A percentile compares a stretch with the other conserved stretches of the same genome.
Evolutionary conservation across 2,113 vertebrate species (phyloP).

Genomic region (Macquaria ambigua): DNA sequence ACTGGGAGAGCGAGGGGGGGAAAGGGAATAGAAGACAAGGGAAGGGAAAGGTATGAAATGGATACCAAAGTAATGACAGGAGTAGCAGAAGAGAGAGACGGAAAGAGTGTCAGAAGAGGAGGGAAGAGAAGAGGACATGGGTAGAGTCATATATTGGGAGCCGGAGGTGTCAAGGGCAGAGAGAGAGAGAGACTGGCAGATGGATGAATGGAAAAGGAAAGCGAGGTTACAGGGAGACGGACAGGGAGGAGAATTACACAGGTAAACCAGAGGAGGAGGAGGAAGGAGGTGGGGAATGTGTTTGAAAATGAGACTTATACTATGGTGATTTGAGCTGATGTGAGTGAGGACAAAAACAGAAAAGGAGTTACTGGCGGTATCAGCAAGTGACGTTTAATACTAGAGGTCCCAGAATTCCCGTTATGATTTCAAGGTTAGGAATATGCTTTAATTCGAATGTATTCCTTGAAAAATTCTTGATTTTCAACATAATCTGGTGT

Average conservation of each 20-base stretch:
- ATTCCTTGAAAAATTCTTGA: too few species aligned
- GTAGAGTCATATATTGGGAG: neutral
- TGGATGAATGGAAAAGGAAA: constrained; percentile 9
- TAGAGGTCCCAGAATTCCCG: too few species aligned
- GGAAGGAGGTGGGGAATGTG: neutral
- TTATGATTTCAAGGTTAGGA: too few species aligned
- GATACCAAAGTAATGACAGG: constrained; percentile 44
- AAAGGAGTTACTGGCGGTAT: neutral
- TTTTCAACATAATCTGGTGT: too few species aligned
- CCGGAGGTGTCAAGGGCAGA: neutral
- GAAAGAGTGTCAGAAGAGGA: neutral
- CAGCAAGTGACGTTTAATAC: neutral
- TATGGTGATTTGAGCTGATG: neutral
- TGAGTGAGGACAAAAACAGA: neutral
- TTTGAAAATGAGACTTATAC: neutral
- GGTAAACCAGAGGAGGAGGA: neutral
- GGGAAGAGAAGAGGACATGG: neutral
- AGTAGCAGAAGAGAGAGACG: constrained; percentile 16
- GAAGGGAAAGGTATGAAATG: constrained; percentile 20
- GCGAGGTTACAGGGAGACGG: neutral
- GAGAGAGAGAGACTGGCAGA: constrained; percentile 16
- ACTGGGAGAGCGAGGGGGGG: neutral
- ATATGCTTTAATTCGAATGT: too few species aligned
- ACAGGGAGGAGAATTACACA: neutral
- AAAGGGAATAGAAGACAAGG: neutral